These are phyloP conservation scores for Sebastes kiyomatsui DNA, from an alignment of 2,797 vertebrate species.

Conservation along the genomic window DNA sequence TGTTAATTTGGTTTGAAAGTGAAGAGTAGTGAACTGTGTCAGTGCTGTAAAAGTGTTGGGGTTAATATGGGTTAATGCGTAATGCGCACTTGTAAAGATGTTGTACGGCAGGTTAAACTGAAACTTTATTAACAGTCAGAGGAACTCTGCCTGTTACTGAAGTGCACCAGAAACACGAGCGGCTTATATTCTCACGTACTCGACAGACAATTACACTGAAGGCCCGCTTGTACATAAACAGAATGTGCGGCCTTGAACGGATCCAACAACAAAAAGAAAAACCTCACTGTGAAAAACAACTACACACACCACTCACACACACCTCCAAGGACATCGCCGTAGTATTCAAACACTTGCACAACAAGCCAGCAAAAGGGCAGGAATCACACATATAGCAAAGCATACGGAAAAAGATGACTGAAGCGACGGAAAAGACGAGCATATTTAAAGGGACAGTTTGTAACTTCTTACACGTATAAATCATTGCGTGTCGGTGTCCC, in stretches of 20 bases:
- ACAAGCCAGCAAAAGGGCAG: neutral
- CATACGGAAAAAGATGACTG: neutral
- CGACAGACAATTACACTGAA: neutral
- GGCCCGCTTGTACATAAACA: neutral
- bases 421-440: neutral
- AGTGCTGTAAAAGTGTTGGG: conserved; percentile 48
- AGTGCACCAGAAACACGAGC: conserved; percentile 9
- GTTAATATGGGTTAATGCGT: conserved; percentile 73
- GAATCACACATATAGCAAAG: neutral
- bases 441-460: neutral
- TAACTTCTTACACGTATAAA: too few species aligned
- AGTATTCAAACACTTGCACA: conserved; percentile 2
- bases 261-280: neutral
- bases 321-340: conserved; percentile 35
- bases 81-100: conserved; percentile 62
- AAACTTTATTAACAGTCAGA: conserved; percentile 57
- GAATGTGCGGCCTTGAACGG: conserved; percentile 24
- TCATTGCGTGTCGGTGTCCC: too few species aligned
- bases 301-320: conserved; percentile 22
- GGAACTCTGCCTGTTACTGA: conserved; percentile 2
- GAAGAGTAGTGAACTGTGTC: conserved; percentile 47
- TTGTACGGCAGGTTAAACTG: conserved; percentile 54
- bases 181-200: neutral
- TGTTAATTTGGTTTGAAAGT: conserved; percentile 57
- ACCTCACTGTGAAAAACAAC: conserved; percentile 26